Base-by-base conservation (phyloP, 2,888 invertebrate genomes). In the Gibbula magus region DNA sequence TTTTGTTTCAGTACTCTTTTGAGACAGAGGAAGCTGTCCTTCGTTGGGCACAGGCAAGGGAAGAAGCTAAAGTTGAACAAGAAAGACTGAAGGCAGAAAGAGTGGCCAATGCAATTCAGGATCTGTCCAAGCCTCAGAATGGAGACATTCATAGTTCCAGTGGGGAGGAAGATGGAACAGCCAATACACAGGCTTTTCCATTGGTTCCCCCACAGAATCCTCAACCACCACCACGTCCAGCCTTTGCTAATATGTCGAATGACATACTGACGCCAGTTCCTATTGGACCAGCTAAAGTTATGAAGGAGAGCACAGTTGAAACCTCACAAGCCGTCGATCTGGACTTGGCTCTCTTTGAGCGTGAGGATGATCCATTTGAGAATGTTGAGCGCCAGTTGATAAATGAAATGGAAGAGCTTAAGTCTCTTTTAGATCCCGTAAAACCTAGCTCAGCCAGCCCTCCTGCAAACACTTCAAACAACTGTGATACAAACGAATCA, bases 321-420 rank as follows among this genome's bases (percentile, higher is more conserved):
- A 54, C 32, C 56, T 32, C 66, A 20, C 56, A 52, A 0, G n/a
- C 66, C 20, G 70, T 53, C 16, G 75, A 83, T 78, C 67, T 90
- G 73, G 91, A 91, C 82, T 80, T 91, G 25, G 82, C 88, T 0
- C 80, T 85, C 86, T 91, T 91, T 86, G 91, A 91, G 78, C 85
- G 86, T 61, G 90, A 86, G 75, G 88, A 88, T 78, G 88, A 91
- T 82, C 89, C 90, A 7, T 91, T 91, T 84, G 88, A 91, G 78
- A 87, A 86, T 77, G 78, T 91, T 75, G 90, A 89, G 77, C 82
- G 88, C 53, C 88, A 89, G 79, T 88, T 88, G 22, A 85, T 91
- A 22, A 86, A 91, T 84, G 91, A 88, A 61, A 84, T 89, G 83
- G 89, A 89, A 66, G 91, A 90, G 78, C 75, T 91, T 29, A 89